Conservation (phyloP, 35 echinoderm and acorn worm species). For the Ophiothrix spiculata region DNA sequence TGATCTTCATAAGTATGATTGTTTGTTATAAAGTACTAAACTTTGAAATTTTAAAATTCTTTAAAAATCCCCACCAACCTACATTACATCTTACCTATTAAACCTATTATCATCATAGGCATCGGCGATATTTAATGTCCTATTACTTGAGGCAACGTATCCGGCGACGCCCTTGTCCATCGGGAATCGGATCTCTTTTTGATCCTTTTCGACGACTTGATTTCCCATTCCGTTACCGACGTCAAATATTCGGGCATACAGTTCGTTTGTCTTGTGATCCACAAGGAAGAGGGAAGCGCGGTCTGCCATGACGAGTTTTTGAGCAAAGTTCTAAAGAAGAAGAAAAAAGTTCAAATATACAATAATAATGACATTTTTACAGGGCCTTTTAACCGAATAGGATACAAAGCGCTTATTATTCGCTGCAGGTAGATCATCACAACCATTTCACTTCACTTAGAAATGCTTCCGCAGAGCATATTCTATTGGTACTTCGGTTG, state of each 20-base stretch:
- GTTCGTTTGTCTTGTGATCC: constrained; percentile 85
- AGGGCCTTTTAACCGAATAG: too few species aligned
- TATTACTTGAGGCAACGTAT: constrained; percentile 82
- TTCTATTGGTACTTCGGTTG: too few species aligned
- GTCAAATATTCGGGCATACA: constrained; percentile 99
- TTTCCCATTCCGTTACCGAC: constrained; percentile 89
- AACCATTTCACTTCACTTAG: too few species aligned
- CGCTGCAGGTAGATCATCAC: too few species aligned
- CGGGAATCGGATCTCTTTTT: constrained; percentile 96
- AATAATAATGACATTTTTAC: too few species aligned
- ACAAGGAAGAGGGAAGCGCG: constrained; percentile 91
- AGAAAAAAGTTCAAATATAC: too few species aligned
- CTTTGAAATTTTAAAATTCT: too few species aligned
- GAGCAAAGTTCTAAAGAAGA: constrained; percentile 86
- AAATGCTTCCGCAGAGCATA: too few species aligned
- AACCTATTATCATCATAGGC: constrained; percentile 92
- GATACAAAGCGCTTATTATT: too few species aligned
- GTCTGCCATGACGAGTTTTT: constrained; percentile 91
- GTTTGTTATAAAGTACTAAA: too few species aligned
- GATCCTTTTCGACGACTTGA: constrained; percentile 73
- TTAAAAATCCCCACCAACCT: background rate
- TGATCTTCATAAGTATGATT: too few species aligned
- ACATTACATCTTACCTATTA: constrained; percentile 86
- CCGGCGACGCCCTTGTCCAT: constrained; percentile 93
- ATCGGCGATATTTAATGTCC: constrained; percentile 95